A percentile compares a stretch with the other conserved stretches of the same genome.
These are phyloP conservation scores for Perdita meconis DNA, from an alignment of 2,888 invertebrate species.

Conservation along the genomic window DNA sequence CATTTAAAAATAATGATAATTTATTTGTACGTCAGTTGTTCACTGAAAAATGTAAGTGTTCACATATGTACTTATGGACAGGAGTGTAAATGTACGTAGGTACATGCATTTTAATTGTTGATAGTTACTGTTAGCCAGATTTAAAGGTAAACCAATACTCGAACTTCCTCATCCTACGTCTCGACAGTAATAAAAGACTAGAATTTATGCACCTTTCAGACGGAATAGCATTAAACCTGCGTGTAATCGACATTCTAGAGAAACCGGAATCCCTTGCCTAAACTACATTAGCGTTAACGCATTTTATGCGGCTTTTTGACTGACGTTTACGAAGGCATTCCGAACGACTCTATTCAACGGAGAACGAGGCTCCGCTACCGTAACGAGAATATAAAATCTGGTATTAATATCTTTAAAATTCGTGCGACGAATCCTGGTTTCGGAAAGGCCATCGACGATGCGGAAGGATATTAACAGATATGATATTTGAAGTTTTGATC, in stretches of 20 bases:
- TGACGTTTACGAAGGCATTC: slow-evolving; percentile 15
- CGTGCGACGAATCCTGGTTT: background rate
- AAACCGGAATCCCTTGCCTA: slow-evolving; percentile 52
- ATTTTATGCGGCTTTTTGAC: slow-evolving; percentile 37
- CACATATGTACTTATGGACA: no score
- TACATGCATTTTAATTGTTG: no score
- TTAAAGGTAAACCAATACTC: no score
- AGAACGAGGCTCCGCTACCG: background rate
- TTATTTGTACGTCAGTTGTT: no score
- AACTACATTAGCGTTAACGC: slow-evolving; percentile 32
- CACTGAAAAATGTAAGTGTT: no score
- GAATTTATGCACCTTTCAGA: slow-evolving; percentile 37
- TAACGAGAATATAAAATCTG: slow-evolving; percentile 12
- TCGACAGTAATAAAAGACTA: slow-evolving; percentile 15
- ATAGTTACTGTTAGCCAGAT: no score
- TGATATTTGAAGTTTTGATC: background rate
- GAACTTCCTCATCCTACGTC: no score
- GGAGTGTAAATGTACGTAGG: no score
- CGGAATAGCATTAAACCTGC: slow-evolving; percentile 8
- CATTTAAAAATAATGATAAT: no score
- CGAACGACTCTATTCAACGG: slow-evolving; percentile 8
- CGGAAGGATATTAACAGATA: background rate
- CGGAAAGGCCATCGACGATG: background rate
- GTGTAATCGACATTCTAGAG: slow-evolving; percentile 45
- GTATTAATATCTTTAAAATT: slow-evolving; percentile 9